phyloP scores from a whole-genome alignment of 2,113 vertebrate genomes.

The Centropus unirufus region DNA sequence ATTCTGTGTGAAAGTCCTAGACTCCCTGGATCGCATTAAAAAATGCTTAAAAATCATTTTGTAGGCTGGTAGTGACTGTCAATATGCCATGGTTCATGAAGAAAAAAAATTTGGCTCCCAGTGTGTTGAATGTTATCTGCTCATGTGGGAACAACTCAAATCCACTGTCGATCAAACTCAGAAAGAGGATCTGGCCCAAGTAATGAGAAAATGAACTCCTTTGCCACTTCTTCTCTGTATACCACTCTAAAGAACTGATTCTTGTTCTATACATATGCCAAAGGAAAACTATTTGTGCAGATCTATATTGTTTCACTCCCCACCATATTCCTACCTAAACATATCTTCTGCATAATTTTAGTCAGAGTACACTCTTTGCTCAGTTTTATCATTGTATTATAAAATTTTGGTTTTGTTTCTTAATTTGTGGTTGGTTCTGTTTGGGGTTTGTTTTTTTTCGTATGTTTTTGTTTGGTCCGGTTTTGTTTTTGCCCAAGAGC shows the following conservation, averaged over 20 bases:
- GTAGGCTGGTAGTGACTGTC: fast-evolving
- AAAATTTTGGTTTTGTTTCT: background rate
- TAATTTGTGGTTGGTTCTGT: too few species aligned
- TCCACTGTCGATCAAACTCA: fast-evolving
- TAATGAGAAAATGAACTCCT: background rate
- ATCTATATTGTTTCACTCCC: background rate
- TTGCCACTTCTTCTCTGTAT: background rate
- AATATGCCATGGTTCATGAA: too few species aligned
- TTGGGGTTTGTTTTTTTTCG: fast-evolving
- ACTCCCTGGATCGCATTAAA: background rate
- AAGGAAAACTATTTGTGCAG: background rate
- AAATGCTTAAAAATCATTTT: background rate
- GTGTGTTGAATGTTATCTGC: background rate
- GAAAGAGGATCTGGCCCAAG: background rate
- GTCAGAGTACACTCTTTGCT: fast-evolving
- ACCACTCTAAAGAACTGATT: background rate
- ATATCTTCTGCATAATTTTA: fast-evolving
- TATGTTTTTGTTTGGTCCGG: background rate
- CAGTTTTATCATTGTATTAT: background rate
- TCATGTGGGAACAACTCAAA: background rate
- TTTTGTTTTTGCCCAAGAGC: background rate
- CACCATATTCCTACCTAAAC: fast-evolving
- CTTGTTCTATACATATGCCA: background rate
- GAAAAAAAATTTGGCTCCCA: background rate
- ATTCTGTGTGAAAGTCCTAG: background rate